Evolutionary conservation across 2,888 invertebrate genomes (phyloP).

Genomic region (Nasonia oneida): DNA sequence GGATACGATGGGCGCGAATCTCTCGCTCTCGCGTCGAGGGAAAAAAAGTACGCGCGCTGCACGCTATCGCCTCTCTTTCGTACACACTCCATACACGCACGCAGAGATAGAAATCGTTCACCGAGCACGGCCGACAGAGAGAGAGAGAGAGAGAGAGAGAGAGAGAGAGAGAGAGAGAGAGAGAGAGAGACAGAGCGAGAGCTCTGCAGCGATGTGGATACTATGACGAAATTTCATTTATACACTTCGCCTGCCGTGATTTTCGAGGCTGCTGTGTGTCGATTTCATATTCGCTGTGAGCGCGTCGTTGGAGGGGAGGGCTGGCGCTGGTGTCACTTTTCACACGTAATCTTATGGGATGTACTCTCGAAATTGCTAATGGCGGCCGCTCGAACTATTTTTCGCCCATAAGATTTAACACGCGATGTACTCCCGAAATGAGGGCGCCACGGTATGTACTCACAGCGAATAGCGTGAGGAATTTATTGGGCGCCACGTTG

Average conservation of each 20-base stretch:
- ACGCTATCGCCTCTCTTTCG: background rate
- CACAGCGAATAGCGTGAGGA: background rate
- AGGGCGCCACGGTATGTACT: too few relatives aligned
- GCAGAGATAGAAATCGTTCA: constrained; percentile 1
- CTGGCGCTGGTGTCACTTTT: too few relatives aligned
- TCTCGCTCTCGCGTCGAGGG: background rate
- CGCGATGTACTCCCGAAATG: too few relatives aligned
- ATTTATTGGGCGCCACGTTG: background rate
- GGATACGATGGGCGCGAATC: background rate
- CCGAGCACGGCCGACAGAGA: background rate
- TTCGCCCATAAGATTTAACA: too few relatives aligned
- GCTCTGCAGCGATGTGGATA: background rate
- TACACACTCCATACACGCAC: background rate
- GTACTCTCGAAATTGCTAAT: too few relatives aligned
- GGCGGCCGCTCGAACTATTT: too few relatives aligned
- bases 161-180: too few relatives aligned
- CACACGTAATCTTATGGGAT: too few relatives aligned
- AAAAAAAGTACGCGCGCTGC: background rate
- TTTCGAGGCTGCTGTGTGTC: background rate
- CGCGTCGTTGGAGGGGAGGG: too few relatives aligned
- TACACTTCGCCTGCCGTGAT: background rate
- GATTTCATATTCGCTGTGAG: background rate
- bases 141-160: too few relatives aligned
- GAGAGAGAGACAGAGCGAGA: background rate
- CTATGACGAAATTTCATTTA: background rate